Evolutionary conservation across 2,797 vertebrate genomes (phyloP).

Genomic region (Calcarius lapponicus): DNA sequence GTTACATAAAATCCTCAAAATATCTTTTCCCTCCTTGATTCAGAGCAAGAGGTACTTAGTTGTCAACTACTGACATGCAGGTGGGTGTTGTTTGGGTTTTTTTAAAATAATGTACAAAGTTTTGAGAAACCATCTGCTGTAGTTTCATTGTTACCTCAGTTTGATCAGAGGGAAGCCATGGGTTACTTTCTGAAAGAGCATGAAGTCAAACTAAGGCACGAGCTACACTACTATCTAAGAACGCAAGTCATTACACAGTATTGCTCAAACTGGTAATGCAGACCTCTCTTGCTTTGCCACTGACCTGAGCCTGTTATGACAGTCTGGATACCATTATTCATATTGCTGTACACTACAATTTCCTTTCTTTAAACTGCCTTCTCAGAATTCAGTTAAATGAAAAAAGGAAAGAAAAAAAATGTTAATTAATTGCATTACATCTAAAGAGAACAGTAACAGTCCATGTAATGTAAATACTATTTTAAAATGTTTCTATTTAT

Average conservation of each 20-base stretch:
- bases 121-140: neutral
- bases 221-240: neutral
- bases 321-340: constrained; percentile 1
- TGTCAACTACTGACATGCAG: neutral
- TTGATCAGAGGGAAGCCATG: neutral
- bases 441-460: neutral
- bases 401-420: neutral
- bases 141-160: neutral
- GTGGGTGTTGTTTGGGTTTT: neutral
- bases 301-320: neutral
- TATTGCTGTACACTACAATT: neutral
- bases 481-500: neutral
- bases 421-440: neutral
- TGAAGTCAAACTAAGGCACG: constrained; percentile 36
- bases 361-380: neutral
- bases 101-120: neutral
- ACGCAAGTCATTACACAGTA: neutral
- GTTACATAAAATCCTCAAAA: neutral
- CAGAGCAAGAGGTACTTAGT: neutral
- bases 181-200: constrained; percentile 6
- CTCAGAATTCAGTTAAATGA: neutral
- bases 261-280: neutral
- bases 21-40: neutral
- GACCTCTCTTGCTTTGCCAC: neutral
- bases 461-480: neutral